Evolutionary conservation across 1,140 invertebrate species (phyloP).

Genomic region (Euglossa dilemma): DNA sequence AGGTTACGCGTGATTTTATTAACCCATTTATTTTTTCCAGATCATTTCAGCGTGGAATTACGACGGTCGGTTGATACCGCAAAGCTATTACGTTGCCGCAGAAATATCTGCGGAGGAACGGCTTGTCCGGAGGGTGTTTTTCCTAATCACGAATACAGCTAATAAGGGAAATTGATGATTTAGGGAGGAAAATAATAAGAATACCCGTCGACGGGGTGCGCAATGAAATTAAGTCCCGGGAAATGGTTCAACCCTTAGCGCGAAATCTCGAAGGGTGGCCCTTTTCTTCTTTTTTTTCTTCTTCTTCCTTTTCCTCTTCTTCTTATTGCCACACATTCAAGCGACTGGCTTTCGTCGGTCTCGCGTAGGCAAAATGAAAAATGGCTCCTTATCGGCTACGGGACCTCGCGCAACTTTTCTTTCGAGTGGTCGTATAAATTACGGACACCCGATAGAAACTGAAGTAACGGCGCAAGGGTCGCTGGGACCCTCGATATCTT

Average conservation of each 20-base stretch:
- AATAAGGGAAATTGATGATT: constrained; percentile 54
- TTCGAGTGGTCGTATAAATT: constrained; percentile 57
- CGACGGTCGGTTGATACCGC: neutral
- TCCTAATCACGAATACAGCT: constrained; percentile 29
- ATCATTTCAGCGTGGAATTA: constrained; percentile 29
- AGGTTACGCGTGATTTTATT: constrained; percentile 4
- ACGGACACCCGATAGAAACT: constrained; percentile 47
- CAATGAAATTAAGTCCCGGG: constrained; percentile 39
- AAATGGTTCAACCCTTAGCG: constrained; percentile 17
- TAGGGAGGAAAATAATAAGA: constrained; percentile 49
- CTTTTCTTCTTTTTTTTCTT: constrained; percentile 5
- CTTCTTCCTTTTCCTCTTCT: constrained; percentile 21
- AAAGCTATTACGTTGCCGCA: neutral
- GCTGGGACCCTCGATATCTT: constrained; percentile 19
- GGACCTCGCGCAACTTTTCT: constrained; percentile 44
- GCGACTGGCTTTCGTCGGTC: constrained; percentile 60
- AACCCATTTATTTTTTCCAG: constrained; percentile 41
- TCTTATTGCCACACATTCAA: constrained; percentile 57
- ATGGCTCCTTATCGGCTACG: constrained; percentile 59
- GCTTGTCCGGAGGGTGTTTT: neutral
- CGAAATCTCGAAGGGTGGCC: constrained; percentile 46
- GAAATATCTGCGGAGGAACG: constrained; percentile 2
- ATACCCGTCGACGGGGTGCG: constrained; percentile 4
- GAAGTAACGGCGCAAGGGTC: constrained; percentile 17
- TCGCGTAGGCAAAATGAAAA: constrained; percentile 66